These are phyloP conservation scores for Tupiocoris notatus DNA, from an alignment of 2,888 invertebrate genomes.

Conservation along the genomic window DNA sequence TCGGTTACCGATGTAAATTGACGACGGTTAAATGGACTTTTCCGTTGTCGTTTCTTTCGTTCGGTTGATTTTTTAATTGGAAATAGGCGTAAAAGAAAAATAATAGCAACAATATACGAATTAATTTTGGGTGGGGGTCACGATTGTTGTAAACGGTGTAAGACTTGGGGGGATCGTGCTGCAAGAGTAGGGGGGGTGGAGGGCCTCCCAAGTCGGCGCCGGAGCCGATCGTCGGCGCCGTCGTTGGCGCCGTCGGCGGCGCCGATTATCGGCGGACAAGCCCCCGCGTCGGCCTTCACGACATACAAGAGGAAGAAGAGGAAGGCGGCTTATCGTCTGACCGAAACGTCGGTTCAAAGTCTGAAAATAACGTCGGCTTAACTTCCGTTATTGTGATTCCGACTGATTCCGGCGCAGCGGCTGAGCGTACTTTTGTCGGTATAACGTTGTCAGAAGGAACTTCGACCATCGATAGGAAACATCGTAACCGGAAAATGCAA, in stretches of 20 bases:
- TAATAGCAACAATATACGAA: neutral
- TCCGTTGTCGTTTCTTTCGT: neutral
- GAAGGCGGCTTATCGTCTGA: constrained; percentile 40
- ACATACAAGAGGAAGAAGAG: constrained; percentile 50
- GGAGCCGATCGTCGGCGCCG: constrained; percentile 27
- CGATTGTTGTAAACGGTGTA: neutral
- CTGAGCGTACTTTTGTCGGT: neutral
- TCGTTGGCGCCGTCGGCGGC: constrained; percentile 20
- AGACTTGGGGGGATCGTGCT: constrained; percentile 44
- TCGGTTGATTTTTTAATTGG: neutral
- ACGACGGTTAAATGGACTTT: neutral
- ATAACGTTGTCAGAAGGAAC: neutral
- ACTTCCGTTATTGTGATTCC: too few relatives aligned
- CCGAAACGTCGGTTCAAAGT: neutral
- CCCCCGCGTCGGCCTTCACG: constrained; percentile 43
- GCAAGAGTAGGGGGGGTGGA: constrained; percentile 40
- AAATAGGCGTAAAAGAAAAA: neutral
- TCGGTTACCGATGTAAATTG: neutral
- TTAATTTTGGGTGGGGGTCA: neutral
- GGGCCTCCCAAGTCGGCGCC: constrained; percentile 32
- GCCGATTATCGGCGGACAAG: constrained; percentile 4
- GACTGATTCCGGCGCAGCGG: constrained; percentile 43
- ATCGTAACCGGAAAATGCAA: constrained; percentile 69
- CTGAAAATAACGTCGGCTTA: constrained; percentile 32
- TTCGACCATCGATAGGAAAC: constrained; percentile 55